These are phyloP conservation scores for Meghimatium bilineatum DNA, from an alignment of 2,888 invertebrate genomes.

Conservation along the genomic window DNA sequence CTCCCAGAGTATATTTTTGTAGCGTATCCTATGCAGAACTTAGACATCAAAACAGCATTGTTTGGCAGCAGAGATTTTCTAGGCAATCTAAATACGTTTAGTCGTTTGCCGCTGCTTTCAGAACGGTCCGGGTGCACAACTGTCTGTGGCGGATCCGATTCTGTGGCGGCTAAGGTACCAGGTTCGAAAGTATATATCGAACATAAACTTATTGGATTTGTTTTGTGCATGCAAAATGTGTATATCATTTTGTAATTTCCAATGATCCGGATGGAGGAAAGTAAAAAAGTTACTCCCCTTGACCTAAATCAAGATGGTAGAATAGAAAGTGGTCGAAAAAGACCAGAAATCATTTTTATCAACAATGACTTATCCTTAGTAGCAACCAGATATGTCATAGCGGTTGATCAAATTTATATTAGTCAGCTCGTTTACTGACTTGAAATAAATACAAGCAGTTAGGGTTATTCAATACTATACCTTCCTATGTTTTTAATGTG, in stretches of 20 bases:
- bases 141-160: too few relatives aligned
- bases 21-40: too few relatives aligned
- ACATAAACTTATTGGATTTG: too few relatives aligned
- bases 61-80: too few relatives aligned
- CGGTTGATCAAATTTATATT: background rate
- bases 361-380: background rate
- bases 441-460: background rate
- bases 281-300: slow-evolving; percentile 25
- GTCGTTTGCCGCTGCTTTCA: too few relatives aligned
- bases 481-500: background rate
- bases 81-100: too few relatives aligned
- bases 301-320: slow-evolving; percentile 21
- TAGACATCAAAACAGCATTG: too few relatives aligned
- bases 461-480: background rate
- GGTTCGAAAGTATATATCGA: too few relatives aligned
- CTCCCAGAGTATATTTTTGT: too few relatives aligned
- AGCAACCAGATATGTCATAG: background rate
- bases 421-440: background rate
- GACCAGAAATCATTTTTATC: background rate
- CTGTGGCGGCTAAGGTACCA: too few relatives aligned
- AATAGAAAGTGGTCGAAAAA: background rate
- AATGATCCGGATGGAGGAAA: slow-evolving; percentile 17
- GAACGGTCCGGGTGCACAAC: too few relatives aligned
- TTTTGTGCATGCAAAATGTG: background rate
- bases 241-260: background rate